Conservation (phyloP, 2,113 vertebrate species). For the Hymenochirus boettgeri region DNA sequence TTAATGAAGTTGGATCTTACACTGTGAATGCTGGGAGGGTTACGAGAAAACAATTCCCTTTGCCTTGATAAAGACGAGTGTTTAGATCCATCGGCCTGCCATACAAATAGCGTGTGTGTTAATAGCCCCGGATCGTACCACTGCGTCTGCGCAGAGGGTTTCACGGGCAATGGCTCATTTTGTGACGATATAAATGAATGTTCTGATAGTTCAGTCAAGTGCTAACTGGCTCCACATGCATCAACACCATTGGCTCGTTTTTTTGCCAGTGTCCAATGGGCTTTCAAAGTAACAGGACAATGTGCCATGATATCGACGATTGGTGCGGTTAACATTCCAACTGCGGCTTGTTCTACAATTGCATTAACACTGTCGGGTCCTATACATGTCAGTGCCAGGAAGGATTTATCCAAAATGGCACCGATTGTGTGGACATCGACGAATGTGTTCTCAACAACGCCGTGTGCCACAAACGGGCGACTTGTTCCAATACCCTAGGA, state of each 20-base stretch:
- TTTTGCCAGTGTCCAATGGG: conserved; percentile 62
- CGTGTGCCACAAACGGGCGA: conserved; percentile 55
- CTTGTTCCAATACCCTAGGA: conserved; percentile 63
- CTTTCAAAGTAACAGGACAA: conserved; percentile 67
- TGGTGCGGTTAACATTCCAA: no score
- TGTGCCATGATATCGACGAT: conserved; percentile 55
- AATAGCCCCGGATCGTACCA: conserved; percentile 59
- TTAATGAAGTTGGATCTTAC: conserved; percentile 64
- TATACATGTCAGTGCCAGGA: conserved; percentile 59
- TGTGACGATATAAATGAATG: conserved; percentile 71
- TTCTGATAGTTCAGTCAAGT: conserved; percentile 39
- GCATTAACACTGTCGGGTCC: conserved; percentile 61
- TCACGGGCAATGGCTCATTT: conserved; percentile 54
- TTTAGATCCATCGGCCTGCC: conserved; percentile 53
- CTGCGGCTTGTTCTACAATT: conserved; percentile 57
- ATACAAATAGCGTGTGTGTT: conserved; percentile 58
- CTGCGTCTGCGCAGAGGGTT: conserved; percentile 63
- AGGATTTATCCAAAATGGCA: conserved; percentile 56
- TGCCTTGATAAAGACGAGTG: conserved; percentile 70
- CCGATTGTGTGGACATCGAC: conserved; percentile 44
- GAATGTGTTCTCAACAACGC: conserved; percentile 19
- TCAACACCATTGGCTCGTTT: conserved; percentile 61
- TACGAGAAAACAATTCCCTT: conserved; percentile 56
- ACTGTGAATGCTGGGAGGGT: conserved; percentile 64
- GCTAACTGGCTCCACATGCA: conserved; percentile 58